Evolutionary conservation across 2,888 invertebrate genomes (phyloP).

Genomic region (Halocaridina rubra): DNA sequence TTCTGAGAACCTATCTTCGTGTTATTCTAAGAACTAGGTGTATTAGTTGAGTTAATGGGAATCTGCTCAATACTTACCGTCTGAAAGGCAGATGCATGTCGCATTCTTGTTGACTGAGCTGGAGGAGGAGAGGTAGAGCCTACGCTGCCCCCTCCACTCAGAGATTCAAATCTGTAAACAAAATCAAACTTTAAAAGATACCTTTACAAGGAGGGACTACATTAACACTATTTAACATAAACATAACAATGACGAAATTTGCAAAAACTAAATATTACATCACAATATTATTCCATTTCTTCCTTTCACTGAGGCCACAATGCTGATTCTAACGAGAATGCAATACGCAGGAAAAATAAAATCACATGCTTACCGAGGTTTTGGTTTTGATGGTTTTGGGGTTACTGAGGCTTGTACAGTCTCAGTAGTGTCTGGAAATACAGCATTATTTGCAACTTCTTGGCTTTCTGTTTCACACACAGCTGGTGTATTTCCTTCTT

Average conservation of each 20-base stretch:
- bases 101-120: conserved; percentile 14
- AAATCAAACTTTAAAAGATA: too few species aligned
- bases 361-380: not conserved
- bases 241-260: too few species aligned
- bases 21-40: too few species aligned
- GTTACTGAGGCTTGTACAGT: conserved; percentile 43
- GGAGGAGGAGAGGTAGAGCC: conserved; percentile 51
- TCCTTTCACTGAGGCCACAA: too few species aligned
- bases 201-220: too few species aligned
- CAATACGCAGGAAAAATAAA: not conserved
- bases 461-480: conserved; percentile 5
- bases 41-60: too few species aligned
- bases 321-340: too few species aligned
- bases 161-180: conserved; percentile 30
- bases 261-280: too few species aligned
- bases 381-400: not conserved
- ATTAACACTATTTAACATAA: too few species aligned
- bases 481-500: conserved; percentile 68
- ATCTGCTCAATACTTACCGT: conserved; percentile 43
- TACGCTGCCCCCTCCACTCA: conserved; percentile 26
- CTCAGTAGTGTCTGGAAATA: conserved; percentile 58
- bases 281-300: too few species aligned
- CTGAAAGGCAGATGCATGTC: conserved; percentile 51
- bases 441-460: too few species aligned
- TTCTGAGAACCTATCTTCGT: too few species aligned